Base-by-base conservation (phyloP, 64 coral and sea anemone species). In the Stylophora pistillata region DNA sequence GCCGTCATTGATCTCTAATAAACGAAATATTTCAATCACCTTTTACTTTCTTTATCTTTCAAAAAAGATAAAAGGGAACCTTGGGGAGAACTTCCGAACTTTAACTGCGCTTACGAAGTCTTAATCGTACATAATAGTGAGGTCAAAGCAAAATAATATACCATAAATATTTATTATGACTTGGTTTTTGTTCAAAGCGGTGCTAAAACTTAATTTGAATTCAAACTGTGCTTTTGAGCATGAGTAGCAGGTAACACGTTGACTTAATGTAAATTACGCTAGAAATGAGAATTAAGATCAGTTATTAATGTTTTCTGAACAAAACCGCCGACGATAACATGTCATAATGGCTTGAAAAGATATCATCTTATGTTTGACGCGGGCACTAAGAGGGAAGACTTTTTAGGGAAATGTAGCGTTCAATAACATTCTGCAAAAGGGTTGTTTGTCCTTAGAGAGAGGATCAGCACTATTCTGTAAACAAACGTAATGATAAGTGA, bases 221-320 rank as follows among this genome's bases (percentile, higher is more conserved):
- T 81, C 28, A 41, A 58, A 23, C 20, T 31, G 14, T 30, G 21
- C 56, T 18, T 59, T 59, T 59, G 59, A 56, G 14, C 18, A 82
- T 30, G 10, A 60, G 18, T 64, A 68, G 25, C 80, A 70, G 80
- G 80, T 84, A 84, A 84, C 80, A 84, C 80, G 80, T 84, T 84
- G 30, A 25, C 11, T 65, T n/a, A 69, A 69, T 84, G 80, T 84
- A 26, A 56, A 56, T 41, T 69, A 20, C 20, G 37, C 33, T 14
- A 84, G 33, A 53, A 69, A 70, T 53, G 52, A 32, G 12, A 6
- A 53, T 84, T 82, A 52, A 84, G 21, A 37, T 53, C 16, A 75
- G 52, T 56, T 10, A 78, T 26, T 27, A 1, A 27, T 55, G 56
- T 52, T 34, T 58, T 60, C 41, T 62, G 32, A 16, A 79, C 53